A percentile compares a stretch with the other conserved stretches of the same genome.
Evolutionary conservation across 2,888 invertebrate genomes (phyloP).

Genomic region (Dryomyza anilis): DNA sequence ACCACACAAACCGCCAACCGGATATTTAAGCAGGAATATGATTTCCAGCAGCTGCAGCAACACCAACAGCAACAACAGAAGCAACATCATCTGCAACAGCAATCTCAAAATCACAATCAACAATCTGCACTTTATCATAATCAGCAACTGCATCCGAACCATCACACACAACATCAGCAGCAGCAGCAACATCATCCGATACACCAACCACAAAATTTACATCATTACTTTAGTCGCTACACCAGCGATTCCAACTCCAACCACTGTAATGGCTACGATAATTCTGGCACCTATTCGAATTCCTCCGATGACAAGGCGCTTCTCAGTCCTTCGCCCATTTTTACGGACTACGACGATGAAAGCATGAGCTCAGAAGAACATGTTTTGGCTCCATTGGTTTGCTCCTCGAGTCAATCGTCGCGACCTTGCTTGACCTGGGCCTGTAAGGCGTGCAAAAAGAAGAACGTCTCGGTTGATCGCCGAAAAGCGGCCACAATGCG

Average conservation of each 20-base stretch:
- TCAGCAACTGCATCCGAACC: slow-evolving; percentile 25
- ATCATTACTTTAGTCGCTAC: slow-evolving; percentile 50
- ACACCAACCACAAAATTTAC: slow-evolving; percentile 48
- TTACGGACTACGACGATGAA: slow-evolving; percentile 61
- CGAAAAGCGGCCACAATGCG: slow-evolving; percentile 96
- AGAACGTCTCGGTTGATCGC: slow-evolving; percentile 92
- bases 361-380: slow-evolving; percentile 60
- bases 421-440: slow-evolving; percentile 93
- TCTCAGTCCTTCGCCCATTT: slow-evolving; percentile 53
- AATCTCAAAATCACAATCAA: slow-evolving; percentile 29
- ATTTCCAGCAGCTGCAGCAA: slow-evolving; percentile 18
- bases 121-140: slow-evolving; percentile 28
- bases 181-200: slow-evolving; percentile 37
- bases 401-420: slow-evolving; percentile 60
- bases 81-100: slow-evolving; percentile 13
- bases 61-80: slow-evolving; percentile 27
- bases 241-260: slow-evolving; percentile 16
- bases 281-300: slow-evolving; percentile 36
- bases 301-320: slow-evolving; percentile 41
- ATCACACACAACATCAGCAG: slow-evolving; percentile 28
- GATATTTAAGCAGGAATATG: slow-evolving; percentile 46
- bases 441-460: slow-evolving; percentile 96
- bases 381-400: slow-evolving; percentile 60
- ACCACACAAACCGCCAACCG: slow-evolving; percentile 18
- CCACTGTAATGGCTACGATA: slow-evolving; percentile 28